Percentiles rank a stretch among this genome's conserved stretches.
These are phyloP conservation scores for Stenoptilia bipunctidactyla DNA, from an alignment of 2,888 invertebrate genomes.

Conservation along the genomic window DNA sequence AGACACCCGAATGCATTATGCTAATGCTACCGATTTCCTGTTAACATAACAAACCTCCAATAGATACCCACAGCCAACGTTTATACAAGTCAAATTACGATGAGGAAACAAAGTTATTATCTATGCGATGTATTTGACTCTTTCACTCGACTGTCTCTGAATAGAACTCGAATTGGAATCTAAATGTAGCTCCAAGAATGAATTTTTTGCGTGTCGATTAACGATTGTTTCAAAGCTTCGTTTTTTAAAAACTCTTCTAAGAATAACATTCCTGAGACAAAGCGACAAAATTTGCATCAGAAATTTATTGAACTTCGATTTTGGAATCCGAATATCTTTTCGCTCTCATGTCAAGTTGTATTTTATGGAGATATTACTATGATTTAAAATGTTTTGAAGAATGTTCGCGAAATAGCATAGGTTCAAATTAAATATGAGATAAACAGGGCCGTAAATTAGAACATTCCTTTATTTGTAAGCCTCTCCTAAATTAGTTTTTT, in stretches of 20 bases:
- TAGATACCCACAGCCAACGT: neutral
- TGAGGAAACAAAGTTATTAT: neutral
- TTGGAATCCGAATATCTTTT: conserved; percentile 38
- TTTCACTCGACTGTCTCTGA: neutral
- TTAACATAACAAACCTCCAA: conserved; percentile 22
- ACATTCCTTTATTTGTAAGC: conserved; percentile 1
- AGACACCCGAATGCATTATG: conserved; percentile 56
- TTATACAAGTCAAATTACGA: neutral
- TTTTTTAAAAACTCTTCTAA: conserved; percentile 32
- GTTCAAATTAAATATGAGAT: too few relatives aligned
- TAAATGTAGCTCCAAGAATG: conserved; percentile 12
- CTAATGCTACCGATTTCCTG: conserved; percentile 49
- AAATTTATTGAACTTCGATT: conserved; percentile 42
- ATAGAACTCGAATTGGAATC: neutral
- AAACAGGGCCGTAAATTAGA: too few relatives aligned
- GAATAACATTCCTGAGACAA: conserved; percentile 29
- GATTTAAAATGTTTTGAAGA: too few relatives aligned
- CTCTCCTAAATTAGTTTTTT: too few relatives aligned
- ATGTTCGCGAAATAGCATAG: too few relatives aligned
- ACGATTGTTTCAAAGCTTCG: conserved; percentile 27
- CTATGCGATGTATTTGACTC: neutral
- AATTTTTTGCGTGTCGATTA: conserved; percentile 44
- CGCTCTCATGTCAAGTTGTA: conserved; percentile 45
- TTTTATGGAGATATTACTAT: conserved; percentile 40
- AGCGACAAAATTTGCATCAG: conserved; percentile 49